These are phyloP conservation scores for Andrena cerasifolii DNA, from an alignment of 1,140 invertebrate genomes.

Conservation along the genomic window DNA sequence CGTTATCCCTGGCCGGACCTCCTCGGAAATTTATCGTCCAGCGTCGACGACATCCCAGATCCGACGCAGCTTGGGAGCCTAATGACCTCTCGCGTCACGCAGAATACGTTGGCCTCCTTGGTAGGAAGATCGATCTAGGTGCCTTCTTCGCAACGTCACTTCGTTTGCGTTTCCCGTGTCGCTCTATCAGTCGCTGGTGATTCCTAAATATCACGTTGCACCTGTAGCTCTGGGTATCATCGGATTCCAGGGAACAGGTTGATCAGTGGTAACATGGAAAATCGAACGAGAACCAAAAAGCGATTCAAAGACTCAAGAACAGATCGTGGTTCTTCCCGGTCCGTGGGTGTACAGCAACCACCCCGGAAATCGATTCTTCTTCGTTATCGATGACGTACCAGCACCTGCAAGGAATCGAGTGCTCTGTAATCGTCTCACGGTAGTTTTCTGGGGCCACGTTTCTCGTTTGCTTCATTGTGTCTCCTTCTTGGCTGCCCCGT, in stretches of 20 bases:
- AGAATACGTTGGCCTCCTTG: slow-evolving; percentile 39
- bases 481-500: too few relatives aligned
- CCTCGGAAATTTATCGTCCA: slow-evolving; percentile 66
- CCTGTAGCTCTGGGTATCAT: slow-evolving; percentile 26
- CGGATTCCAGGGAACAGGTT: slow-evolving; percentile 36
- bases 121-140: slow-evolving; percentile 55
- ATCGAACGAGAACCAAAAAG: slow-evolving; percentile 3
- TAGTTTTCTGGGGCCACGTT: slow-evolving; percentile 38
- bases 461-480: slow-evolving; percentile 47
- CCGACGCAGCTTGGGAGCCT: slow-evolving; percentile 63
- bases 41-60: slow-evolving; percentile 63
- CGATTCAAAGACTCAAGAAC: slow-evolving; percentile 14
- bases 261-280: background rate
- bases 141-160: slow-evolving; percentile 1
- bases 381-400: slow-evolving; percentile 47
- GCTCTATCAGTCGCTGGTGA: background rate
- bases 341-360: slow-evolving; percentile 15
- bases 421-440: slow-evolving; percentile 52
- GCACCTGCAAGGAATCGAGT: slow-evolving; percentile 50
- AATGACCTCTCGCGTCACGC: slow-evolving; percentile 64
- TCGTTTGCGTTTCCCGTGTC: background rate
- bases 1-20: slow-evolving; percentile 56
- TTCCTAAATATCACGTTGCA: background rate
- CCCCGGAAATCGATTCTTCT: slow-evolving; percentile 44
- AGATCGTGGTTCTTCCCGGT: slow-evolving; percentile 14